Evolutionary conservation across 2,797 vertebrate species (phyloP), one percentile per base, ranked within the genome.

Genomic region (Loriculus beryllinus): DNA sequence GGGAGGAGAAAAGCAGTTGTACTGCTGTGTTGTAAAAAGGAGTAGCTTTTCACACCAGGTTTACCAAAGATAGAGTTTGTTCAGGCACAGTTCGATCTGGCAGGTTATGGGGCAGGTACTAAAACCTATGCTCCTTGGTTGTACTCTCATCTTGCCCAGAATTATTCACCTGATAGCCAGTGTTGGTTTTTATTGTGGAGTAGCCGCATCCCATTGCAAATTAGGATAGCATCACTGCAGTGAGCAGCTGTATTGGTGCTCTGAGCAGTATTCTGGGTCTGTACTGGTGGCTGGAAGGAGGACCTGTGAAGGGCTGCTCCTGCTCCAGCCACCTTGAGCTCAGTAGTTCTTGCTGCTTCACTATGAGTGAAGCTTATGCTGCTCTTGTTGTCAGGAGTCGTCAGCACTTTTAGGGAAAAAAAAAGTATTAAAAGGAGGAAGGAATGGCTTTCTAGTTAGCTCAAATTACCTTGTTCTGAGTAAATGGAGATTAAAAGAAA

Each of bases 381-480:
- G 56, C 69, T 4, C 1, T 8, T 92, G 65, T 65, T 82, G 71
- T 92, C 88, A 82, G 92, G 69, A 83, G 68, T 92, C 92, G 85
- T 96, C 70, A 88, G 75, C 35, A 39, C 59, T 91, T 33, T 76
- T 84, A 85, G 67, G 8, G 26, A 42, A 13, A 54, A 54, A 48
- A 31, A 65, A 62, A 7, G 33, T 35, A 35, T 57, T 57, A 22
- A 35, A 29, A 45, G 35, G 82, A 79, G 23, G 47, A 79, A 80
- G 91, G 45, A 94, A 78, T 40, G 31, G 33, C 69, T 89, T 97
- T 97, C 65, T 79, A 69, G 67, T 92, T 96, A 90, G 78, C 79
- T 96, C 95, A 68, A 20, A 64, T 98, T 95, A 91, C 95, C 49
- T 92, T 45, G 28, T 88, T 88, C 94, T 82, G 82, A 78, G 79